A percentile compares a stretch with the other conserved stretches of the same genome.
Conservation (phyloP, 2,888 invertebrate species). For the Drosophila hamatofila region DNA sequence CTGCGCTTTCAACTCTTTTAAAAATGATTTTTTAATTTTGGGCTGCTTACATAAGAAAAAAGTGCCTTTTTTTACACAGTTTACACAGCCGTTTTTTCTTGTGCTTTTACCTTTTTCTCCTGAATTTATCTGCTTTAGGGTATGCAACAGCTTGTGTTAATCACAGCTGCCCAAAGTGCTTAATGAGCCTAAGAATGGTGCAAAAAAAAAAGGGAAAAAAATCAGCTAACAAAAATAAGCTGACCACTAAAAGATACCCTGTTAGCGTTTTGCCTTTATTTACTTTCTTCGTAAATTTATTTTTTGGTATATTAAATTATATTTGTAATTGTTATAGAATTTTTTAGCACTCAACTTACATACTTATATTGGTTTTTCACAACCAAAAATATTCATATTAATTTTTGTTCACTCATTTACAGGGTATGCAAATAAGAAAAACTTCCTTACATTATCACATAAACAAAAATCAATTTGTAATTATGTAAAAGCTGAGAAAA, state of each 20-base stretch:
- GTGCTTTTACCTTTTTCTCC: constrained; percentile 23
- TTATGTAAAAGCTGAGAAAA: constrained; percentile 51
- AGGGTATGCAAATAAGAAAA: constrained; percentile 16
- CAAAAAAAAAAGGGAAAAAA: constrained; percentile 7
- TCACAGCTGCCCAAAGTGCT: constrained; percentile 70
- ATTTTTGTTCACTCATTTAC: background rate
- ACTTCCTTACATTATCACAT: constrained; percentile 43
- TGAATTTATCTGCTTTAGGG: constrained; percentile 40
- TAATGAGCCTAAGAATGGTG: constrained; percentile 64
- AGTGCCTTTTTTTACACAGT: constrained; percentile 17
- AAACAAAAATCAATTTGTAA: constrained; percentile 69
- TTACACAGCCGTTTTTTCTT: constrained; percentile 30
- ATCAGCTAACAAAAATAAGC: constrained; percentile 1
- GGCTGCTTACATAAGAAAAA: constrained; percentile 9
- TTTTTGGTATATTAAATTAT: too few species aligned
- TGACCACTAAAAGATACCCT: constrained; percentile 11
- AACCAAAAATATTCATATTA: too few species aligned
- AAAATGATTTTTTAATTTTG: constrained; percentile 29
- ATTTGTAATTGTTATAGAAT: too few species aligned
- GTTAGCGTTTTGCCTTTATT: background rate
- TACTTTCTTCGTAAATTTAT: too few species aligned
- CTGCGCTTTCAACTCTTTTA: constrained; percentile 14
- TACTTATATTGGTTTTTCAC: too few species aligned
- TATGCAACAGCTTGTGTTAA: constrained; percentile 74
- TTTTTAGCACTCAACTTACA: too few species aligned